Conservation (phyloP, 2,888 invertebrate species). For the Phymatocera aterrima region DNA sequence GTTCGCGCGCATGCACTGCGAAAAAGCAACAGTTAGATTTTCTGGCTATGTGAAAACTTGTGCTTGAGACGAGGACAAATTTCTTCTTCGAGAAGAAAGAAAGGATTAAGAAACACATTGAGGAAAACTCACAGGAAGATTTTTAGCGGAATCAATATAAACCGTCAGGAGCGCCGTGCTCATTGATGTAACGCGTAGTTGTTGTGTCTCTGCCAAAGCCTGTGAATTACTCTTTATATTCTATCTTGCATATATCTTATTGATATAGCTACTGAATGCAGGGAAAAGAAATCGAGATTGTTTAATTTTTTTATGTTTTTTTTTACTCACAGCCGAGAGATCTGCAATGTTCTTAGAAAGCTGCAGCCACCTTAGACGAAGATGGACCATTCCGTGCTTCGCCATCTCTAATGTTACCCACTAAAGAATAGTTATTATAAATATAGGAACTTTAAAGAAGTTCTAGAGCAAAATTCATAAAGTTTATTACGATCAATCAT, state of each 20-base stretch:
- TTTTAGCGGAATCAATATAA: slow-evolving; percentile 94
- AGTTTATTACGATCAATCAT: slow-evolving; percentile 63
- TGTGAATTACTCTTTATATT: slow-evolving; percentile 65
- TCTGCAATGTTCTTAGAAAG: slow-evolving; percentile 84
- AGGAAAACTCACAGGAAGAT: slow-evolving; percentile 91
- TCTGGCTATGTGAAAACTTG: background rate
- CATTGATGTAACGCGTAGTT: slow-evolving; percentile 84
- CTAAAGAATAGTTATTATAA: slow-evolving; percentile 75
- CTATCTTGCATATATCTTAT: slow-evolving; percentile 35
- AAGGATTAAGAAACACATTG: background rate
- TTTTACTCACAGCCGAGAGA: slow-evolving; percentile 82
- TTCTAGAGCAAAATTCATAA: slow-evolving; percentile 52
- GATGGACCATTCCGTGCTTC: slow-evolving; percentile 94
- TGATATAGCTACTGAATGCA: background rate
- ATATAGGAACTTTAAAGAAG: slow-evolving; percentile 31
- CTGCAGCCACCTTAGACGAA: slow-evolving; percentile 93
- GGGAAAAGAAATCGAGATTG: too few species aligned
- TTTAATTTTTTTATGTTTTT: too few species aligned
- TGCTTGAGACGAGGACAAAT: background rate
- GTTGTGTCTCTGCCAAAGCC: slow-evolving; percentile 86
- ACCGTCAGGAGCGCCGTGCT: slow-evolving; percentile 89
- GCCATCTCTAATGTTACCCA: slow-evolving; percentile 97
- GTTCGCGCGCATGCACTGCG: slow-evolving; percentile 68
- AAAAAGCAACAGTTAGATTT: slow-evolving; percentile 2
- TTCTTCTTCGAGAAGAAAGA: background rate